Evolutionary conservation across 1,140 invertebrate genomes (phyloP).

Genomic region (Galleria mellonella): DNA sequence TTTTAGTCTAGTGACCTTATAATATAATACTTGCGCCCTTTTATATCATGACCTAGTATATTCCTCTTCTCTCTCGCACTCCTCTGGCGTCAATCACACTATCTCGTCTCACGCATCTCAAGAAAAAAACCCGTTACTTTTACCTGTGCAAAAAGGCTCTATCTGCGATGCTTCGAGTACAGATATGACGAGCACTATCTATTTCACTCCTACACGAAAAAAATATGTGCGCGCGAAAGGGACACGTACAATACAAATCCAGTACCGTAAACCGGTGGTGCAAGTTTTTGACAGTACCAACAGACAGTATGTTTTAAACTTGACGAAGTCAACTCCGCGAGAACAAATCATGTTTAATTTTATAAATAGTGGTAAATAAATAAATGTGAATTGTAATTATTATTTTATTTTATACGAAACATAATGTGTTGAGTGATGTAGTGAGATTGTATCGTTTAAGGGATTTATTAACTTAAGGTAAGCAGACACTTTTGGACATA

Average conservation of each 20-base stretch:
- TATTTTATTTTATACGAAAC: neutral
- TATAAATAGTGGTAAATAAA: too few species aligned
- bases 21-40: slow-evolving; percentile 39
- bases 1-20: slow-evolving; percentile 45
- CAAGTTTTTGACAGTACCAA: slow-evolving; percentile 68
- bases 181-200: slow-evolving; percentile 5
- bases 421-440: too few species aligned
- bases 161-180: slow-evolving; percentile 41
- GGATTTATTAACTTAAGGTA: slow-evolving; percentile 21
- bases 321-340: slow-evolving; percentile 30
- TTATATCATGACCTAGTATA: slow-evolving; percentile 42
- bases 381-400: neutral
- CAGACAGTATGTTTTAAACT: slow-evolving; percentile 27
- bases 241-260: slow-evolving; percentile 24
- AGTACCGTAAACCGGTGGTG: slow-evolving; percentile 46
- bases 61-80: slow-evolving; percentile 32
- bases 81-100: slow-evolving; percentile 21
- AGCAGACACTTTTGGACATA: slow-evolving; percentile 16
- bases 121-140: slow-evolving; percentile 71
- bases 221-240: slow-evolving; percentile 9
- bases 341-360: slow-evolving; percentile 20
- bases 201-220: slow-evolving; percentile 25
- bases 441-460: neutral
- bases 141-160: slow-evolving; percentile 68
- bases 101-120: slow-evolving; percentile 63